Evolutionary conservation across 1,140 invertebrate species (phyloP).

Genomic region (Copidosoma floridanum): DNA sequence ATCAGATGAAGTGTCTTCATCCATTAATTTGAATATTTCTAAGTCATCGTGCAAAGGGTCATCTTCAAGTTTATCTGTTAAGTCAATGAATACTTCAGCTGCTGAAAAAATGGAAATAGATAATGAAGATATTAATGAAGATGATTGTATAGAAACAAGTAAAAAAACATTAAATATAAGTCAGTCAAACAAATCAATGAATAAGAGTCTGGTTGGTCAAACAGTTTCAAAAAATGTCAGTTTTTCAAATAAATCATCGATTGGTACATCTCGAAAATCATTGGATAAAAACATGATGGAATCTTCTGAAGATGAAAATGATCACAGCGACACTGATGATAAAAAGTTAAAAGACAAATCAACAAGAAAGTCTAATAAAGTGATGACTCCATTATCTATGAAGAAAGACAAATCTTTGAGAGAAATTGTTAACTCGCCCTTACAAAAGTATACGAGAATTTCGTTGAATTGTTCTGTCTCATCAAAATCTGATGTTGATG

Average conservation of each 20-base stretch:
- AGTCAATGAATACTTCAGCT: neutral
- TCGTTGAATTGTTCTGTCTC: too few relatives aligned
- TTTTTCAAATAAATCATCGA: neutral
- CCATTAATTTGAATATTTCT: neutral
- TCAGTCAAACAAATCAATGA: neutral
- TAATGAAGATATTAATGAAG: conserved; percentile 7
- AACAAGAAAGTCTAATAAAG: too few relatives aligned
- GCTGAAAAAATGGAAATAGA: conserved; percentile 7
- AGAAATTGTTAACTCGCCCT: too few relatives aligned
- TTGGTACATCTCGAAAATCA: neutral
- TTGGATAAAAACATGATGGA: too few relatives aligned
- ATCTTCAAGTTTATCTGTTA: neutral
- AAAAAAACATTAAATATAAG: neutral
- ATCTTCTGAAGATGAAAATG: neutral
- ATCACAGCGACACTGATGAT: neutral
- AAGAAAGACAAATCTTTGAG: conserved; percentile 2
- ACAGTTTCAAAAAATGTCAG: neutral
- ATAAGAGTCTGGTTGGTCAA: neutral
- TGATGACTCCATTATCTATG: too few relatives aligned
- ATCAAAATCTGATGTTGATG: too few relatives aligned
- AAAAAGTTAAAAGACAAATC: too few relatives aligned
- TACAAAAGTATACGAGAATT: too few relatives aligned
- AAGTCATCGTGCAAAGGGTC: too few relatives aligned
- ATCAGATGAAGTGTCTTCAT: neutral
- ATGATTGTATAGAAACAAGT: neutral